Conservation (phyloP, 2,797 vertebrate genomes). For the Lemur catta region DNA sequence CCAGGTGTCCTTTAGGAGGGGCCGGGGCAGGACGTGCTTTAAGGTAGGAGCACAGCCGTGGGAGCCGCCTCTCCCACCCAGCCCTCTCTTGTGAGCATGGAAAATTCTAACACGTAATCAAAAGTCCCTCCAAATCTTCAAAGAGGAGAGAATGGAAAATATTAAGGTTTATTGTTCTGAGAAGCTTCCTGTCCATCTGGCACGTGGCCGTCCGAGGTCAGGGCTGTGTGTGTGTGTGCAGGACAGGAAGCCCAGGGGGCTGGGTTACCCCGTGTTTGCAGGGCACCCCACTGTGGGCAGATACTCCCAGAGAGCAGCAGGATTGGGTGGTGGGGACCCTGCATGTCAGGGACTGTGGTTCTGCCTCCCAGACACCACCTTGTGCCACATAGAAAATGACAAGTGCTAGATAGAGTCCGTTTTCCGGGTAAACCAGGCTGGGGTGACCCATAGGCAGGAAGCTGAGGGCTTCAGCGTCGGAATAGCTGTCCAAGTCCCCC, state of each 20-base stretch:
- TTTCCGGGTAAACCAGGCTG: accelerated
- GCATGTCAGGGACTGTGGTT: accelerated
- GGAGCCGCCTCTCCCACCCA: accelerated
- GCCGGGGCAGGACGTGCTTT: accelerated
- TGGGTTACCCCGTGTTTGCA: accelerated
- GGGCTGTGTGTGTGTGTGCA: background rate
- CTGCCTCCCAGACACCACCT: accelerated
- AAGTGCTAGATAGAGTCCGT: accelerated
- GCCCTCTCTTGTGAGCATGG: slow-evolving; percentile 13
- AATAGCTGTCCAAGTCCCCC: accelerated
- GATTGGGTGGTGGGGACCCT: accelerated
- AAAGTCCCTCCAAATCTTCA: slow-evolving; percentile 22
- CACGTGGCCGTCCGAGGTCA: background rate
- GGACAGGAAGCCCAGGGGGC: background rate
- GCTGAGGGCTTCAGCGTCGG: background rate
- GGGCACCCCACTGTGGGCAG: accelerated
- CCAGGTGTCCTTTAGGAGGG: accelerated
- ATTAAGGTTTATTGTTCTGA: slow-evolving; percentile 24
- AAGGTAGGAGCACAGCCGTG: background rate
- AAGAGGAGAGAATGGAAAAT: slow-evolving; percentile 61
- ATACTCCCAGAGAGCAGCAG: accelerated
- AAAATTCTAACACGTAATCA: slow-evolving; percentile 52
- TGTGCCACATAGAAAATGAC: background rate
- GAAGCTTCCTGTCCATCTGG: background rate
- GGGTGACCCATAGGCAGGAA: background rate